phyloP scores from a whole-genome alignment of 2,888 invertebrate genomes.

The Apamea epomidion region DNA sequence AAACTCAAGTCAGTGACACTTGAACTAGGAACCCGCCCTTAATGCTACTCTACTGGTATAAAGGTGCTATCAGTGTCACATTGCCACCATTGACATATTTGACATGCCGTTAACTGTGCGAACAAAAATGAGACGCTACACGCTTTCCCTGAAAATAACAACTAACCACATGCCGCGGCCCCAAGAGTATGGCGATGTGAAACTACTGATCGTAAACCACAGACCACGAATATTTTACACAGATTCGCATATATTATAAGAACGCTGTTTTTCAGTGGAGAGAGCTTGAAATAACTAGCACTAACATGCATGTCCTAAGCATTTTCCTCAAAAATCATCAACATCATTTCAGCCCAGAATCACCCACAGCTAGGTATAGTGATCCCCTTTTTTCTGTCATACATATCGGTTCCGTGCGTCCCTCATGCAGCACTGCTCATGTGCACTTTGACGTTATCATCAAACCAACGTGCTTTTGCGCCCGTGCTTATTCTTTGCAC shows the following conservation, averaged over 20 bases:
- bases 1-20: neutral
- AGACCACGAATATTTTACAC: constrained; percentile 51
- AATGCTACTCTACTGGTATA: neutral
- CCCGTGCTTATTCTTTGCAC: too few relatives aligned
- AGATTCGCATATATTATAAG: constrained; percentile 20
- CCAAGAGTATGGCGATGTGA: constrained; percentile 28
- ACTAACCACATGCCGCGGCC: constrained; percentile 16
- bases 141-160: constrained; percentile 34
- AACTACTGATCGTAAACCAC: constrained; percentile 35
- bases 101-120: neutral
- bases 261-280: constrained; percentile 12
- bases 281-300: constrained; percentile 11
- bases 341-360: neutral
- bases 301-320: neutral
- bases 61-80: neutral
- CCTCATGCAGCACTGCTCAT: too few relatives aligned
- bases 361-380: too few relatives aligned
- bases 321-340: too few relatives aligned
- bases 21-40: neutral
- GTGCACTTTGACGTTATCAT: neutral
- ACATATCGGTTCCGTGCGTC: neutral
- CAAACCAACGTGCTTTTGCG: neutral
- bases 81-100: neutral
- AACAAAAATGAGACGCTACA: constrained; percentile 20
- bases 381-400: neutral